These are phyloP conservation scores for Aldrovandia affinis DNA, from an alignment of 2,797 vertebrate species.

Conservation along the genomic window DNA sequence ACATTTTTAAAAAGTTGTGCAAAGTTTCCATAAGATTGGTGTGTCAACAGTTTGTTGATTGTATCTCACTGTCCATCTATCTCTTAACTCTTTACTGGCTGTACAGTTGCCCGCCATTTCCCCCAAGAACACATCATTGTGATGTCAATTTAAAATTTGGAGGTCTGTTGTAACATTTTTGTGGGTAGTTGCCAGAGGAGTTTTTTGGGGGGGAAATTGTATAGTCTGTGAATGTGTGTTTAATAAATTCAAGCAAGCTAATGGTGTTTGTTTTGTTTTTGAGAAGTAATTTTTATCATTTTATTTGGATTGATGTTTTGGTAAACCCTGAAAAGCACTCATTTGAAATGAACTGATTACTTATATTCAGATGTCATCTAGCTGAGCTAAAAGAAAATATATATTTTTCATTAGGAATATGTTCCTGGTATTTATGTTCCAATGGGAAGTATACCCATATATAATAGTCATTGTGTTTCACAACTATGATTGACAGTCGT, in stretches of 20 bases:
- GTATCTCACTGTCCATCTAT: background rate
- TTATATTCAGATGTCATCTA: too few species aligned
- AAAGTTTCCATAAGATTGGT: background rate
- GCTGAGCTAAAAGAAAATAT: too few species aligned
- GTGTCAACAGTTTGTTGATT: background rate
- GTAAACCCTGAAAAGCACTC: background rate
- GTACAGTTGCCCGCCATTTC: background rate
- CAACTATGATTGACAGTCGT: too few species aligned
- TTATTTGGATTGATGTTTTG: background rate
- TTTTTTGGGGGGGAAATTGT: background rate
- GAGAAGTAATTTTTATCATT: background rate
- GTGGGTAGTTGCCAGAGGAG: background rate
- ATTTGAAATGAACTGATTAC: too few species aligned
- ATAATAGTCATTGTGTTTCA: too few species aligned
- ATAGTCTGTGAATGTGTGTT: slow-evolving; percentile 12
- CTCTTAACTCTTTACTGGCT: background rate
- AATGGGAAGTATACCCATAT: too few species aligned
- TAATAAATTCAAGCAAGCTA: background rate
- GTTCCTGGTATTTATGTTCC: too few species aligned
- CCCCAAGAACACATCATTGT: background rate
- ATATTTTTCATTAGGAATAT: too few species aligned
- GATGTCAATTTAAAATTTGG: background rate
- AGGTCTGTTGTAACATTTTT: background rate
- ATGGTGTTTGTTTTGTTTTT: background rate
- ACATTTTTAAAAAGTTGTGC: background rate